Evolutionary conservation across 2,888 invertebrate genomes (phyloP), one percentile per base, ranked within the genome.

Genomic region (Blomia tropicalis): DNA sequence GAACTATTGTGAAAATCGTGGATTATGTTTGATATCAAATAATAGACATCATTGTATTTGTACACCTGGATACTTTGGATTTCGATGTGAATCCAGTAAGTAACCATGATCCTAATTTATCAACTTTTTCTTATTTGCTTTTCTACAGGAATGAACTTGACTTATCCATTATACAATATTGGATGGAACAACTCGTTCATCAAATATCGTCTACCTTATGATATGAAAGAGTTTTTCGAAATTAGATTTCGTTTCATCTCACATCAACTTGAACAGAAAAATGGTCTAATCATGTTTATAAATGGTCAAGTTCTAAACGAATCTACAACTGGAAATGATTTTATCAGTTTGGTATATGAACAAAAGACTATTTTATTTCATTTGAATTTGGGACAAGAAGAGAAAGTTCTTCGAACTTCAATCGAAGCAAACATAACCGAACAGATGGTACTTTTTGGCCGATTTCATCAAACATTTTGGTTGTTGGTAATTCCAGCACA

Each of bases 371-470:
- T 62, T 1, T 31, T 19, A 22, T 47, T 58, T 17, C 22, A 19
- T 19, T 30, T 62, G 19, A 62, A 62, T 58, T 44, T 62, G 30
- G 62, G 62, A 29, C 58, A 62, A 25, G 62, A 58, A 2, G 27
- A 23, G 7, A 27, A 31, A 62, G 27, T 58, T n/a, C 43, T 62
- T 1, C 17, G 22, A 22, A n/a, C 43, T n/a, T 14, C 62, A 31
- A 43, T 43, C 27, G 58, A 62, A 23, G 1, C 43, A 4, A 58
- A 43, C 29, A 25, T 58, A 22, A 58, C 43, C 29, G 62, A 62
- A 47, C 62, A 62, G 30, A 56, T 62, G 23, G 62, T 62, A 43
- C 43, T 62, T 4, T 43, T 62, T 14, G 62, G 62, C 5, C 62
- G 43, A 25, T 58, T 51, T 43, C 56, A 58, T 7, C 58, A 62